Percentiles rank a stretch among this genome's conserved stretches.
Evolutionary conservation across 2,113 vertebrate genomes (phyloP).

Genomic region (Brachypodius melanocephalos): DNA sequence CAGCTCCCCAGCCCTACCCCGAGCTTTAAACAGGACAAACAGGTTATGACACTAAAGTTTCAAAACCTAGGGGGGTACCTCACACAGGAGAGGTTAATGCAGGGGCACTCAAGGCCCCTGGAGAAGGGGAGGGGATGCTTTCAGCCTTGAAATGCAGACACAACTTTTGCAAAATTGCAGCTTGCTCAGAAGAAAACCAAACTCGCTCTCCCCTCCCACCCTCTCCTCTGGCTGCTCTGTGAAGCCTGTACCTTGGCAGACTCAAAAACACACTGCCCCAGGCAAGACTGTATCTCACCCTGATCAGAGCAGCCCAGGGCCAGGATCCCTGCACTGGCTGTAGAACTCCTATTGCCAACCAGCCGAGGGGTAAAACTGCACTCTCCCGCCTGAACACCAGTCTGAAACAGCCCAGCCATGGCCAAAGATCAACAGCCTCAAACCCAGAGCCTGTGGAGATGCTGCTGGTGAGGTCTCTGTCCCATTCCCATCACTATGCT

Average conservation of each 20-base stretch:
- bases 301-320: background rate
- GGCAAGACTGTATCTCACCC: background rate
- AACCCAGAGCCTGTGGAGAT: background rate
- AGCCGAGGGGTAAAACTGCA: accelerated
- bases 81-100: constrained; percentile 12
- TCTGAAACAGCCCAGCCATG: background rate
- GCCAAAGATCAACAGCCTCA: background rate
- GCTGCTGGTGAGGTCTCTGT: background rate
- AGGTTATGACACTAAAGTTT: constrained; percentile 58
- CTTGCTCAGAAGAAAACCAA: background rate
- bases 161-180: background rate
- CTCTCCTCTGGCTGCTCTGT: background rate
- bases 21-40: constrained; percentile 61
- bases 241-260: background rate
- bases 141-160: background rate
- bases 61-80: background rate
- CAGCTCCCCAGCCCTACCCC: constrained; percentile 46
- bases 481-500: background rate
- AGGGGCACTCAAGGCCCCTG: constrained; percentile 15
- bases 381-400: background rate
- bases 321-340: background rate
- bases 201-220: background rate
- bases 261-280: background rate
- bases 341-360: background rate
- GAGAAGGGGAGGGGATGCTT: constrained; percentile 17